Evolutionary conservation across 2,113 vertebrate species (phyloP), one percentile per base, ranked within the genome.

Genomic region (Stegastes partitus): DNA sequence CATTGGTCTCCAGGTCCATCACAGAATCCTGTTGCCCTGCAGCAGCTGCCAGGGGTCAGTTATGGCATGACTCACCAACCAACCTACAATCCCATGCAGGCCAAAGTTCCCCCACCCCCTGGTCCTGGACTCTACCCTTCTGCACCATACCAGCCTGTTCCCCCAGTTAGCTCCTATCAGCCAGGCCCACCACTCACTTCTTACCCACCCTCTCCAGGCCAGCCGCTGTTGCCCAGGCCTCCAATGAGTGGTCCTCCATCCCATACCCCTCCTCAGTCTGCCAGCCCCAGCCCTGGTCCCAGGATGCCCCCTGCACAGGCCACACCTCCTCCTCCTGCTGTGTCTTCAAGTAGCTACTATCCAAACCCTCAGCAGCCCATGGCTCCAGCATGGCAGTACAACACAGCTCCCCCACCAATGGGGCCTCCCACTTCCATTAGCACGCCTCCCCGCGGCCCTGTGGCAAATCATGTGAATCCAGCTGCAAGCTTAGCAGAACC

Each of bases 1-100:
- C 58, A n/a, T 66, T 57, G 22, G 44, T 23, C 88, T 87, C 19
- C 68, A 99, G 98, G 98, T 93, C 97, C 98, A 66, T 95, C 97
- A 45, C 96, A 95, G 67, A 96, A 94, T 86, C 93, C 94, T 50
- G 74, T 95, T 22, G 55, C 74, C 73, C 76, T 96, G 81, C 96
- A 95, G 88, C 91, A 95, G 88, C 89, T 94, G 84, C 77, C 91
- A 44, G 93, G 94, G 49, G 94, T 94, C 81, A 93, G 83, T 75
- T 96, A 94, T 28, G 91, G 86, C 82, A 93, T 94, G 85, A 86
- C 74, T 4, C 91, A 87, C 68, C 96, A 95, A 83, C 93, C 94
- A 66, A 85, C 87, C 0, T 96, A 95, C 5, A 95, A 93, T 76
- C 95, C 93, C 68, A 79, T 86, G 44, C 94, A 93, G 2, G 91